Conservation (phyloP, 1,140 invertebrate species). For the Calosoma granatense region DNA sequence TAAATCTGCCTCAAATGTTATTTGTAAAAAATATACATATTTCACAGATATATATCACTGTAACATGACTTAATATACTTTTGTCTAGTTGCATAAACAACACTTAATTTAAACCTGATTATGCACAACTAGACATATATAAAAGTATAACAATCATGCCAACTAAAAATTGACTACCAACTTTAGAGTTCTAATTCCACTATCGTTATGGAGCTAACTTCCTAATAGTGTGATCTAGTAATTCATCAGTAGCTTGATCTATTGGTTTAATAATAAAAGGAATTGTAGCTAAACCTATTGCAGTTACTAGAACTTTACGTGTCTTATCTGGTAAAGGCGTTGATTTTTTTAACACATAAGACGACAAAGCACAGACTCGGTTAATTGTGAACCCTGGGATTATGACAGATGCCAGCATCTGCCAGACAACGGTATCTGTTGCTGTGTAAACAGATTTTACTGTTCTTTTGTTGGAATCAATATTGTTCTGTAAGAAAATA, state of each 20-base stretch:
- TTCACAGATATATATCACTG: too few species aligned
- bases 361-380: slow-evolving; percentile 58
- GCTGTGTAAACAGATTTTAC: slow-evolving; percentile 50
- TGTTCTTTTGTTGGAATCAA: slow-evolving; percentile 18
- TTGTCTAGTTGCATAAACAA: too few species aligned
- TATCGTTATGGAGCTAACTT: slow-evolving; percentile 18
- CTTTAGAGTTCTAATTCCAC: not conserved
- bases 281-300: slow-evolving; percentile 71
- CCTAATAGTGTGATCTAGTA: slow-evolving; percentile 61
- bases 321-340: slow-evolving; percentile 38
- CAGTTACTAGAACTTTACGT: slow-evolving; percentile 59
- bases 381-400: slow-evolving; percentile 92
- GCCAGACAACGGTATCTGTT: slow-evolving; percentile 83
- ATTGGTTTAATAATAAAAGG: slow-evolving; percentile 91
- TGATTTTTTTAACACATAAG: slow-evolving; percentile 41
- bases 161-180: not conserved
- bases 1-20: too few species aligned
- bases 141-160: not conserved
- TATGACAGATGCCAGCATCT: slow-evolving; percentile 82
- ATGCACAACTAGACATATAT: too few species aligned
- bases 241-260: slow-evolving; percentile 63
- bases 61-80: too few species aligned
- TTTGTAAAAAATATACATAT: too few species aligned
- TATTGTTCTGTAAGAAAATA: not conserved
- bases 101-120: too few species aligned